Percentiles rank a stretch among this genome's conserved stretches.
Conservation (phyloP, 2,888 invertebrate species). For the Hydrotaea cyrtoneurina region DNA sequence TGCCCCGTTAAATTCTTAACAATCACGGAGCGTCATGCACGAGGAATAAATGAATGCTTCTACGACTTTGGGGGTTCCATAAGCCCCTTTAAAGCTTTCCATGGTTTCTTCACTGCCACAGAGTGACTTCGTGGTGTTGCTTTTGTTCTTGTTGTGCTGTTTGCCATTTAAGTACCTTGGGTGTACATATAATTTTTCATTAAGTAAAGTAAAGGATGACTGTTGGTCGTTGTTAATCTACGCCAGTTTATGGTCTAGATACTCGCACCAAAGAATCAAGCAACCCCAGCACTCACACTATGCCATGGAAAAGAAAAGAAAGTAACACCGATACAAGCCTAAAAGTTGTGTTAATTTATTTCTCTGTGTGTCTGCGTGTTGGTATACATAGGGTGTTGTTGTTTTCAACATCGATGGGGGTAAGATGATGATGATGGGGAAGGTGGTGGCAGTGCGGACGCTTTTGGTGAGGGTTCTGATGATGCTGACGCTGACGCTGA, state of each 20-base stretch:
- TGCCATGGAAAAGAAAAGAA: constrained; percentile 1
- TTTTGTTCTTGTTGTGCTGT: not conserved
- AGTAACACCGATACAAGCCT: not conserved
- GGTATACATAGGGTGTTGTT: constrained; percentile 15
- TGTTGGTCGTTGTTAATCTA: constrained; percentile 51
- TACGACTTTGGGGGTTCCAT: not conserved
- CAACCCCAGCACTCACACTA: not conserved
- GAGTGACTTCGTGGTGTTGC: not conserved
- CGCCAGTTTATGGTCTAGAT: constrained; percentile 46
- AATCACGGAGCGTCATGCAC: not conserved
- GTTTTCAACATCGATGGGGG: not conserved
- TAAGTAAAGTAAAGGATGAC: constrained; percentile 51
- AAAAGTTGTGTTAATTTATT: constrained; percentile 40
- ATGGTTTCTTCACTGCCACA: not conserved
- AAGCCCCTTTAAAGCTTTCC: not conserved
- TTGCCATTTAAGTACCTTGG: constrained; percentile 44
- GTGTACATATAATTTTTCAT: constrained; percentile 55
- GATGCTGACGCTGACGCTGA: not conserved
- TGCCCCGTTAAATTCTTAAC: not conserved
- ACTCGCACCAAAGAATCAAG: not conserved
- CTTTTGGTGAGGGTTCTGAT: not conserved
- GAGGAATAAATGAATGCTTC: not conserved
- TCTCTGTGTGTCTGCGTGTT: constrained; percentile 36
- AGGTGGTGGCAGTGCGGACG: not conserved
- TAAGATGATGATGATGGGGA: not conserved